phyloP scores from a whole-genome alignment of 2,113 vertebrate genomes.

The Nematolebias whitei region DNA sequence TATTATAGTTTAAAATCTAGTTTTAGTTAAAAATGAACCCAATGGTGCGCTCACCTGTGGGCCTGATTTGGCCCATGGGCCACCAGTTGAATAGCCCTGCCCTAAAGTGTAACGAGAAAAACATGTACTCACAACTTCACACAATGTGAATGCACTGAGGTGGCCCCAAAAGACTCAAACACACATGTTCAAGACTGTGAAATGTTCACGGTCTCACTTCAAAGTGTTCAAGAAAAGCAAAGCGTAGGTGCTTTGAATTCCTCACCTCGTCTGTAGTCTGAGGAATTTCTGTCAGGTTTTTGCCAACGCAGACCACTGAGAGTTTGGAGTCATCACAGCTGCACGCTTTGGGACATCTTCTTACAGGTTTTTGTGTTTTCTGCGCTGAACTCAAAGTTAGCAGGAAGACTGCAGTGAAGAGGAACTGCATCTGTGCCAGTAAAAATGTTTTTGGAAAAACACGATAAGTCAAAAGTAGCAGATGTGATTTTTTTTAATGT shows the following conservation, averaged over 20 bases:
- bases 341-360: slow-evolving; percentile 84
- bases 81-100: no score
- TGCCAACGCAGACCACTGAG: slow-evolving; percentile 81
- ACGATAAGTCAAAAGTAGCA: no score
- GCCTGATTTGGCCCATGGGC: no score
- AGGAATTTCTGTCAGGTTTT: slow-evolving; percentile 85
- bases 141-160: background rate
- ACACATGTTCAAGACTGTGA: no score
- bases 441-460: background rate
- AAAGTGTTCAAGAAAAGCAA: no score
- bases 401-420: slow-evolving; percentile 16
- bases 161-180: background rate
- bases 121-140: background rate
- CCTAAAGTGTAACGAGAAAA: background rate
- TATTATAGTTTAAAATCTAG: no score
- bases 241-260: background rate
- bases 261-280: slow-evolving; percentile 85
- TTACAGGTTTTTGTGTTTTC: background rate
- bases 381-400: background rate
- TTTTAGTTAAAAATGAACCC: no score
- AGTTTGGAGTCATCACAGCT: slow-evolving; percentile 83
- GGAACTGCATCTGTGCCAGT: slow-evolving; percentile 50
- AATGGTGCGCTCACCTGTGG: no score
- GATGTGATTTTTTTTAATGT: no score
- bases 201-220: background rate